Base-by-base conservation (phyloP, 2,113 vertebrate genomes). In the Dromas ardeola region DNA sequence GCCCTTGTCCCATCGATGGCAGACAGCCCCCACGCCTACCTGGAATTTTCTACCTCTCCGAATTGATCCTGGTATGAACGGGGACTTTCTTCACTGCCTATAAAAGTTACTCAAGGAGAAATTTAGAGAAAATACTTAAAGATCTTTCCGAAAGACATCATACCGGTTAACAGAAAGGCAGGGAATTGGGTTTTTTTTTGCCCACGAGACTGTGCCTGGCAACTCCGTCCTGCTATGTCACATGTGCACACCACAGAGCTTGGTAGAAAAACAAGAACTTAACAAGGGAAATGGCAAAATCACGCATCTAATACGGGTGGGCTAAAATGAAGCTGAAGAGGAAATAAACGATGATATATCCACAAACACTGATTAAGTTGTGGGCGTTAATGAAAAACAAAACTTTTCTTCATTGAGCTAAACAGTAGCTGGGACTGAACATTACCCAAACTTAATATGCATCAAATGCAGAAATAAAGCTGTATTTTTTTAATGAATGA, bases 321-420 rank as follows among this genome's bases (percentile, higher is more conserved):
- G 62, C 50, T 71, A 56, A 95, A 95, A 93, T 9, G 40, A 82
- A 95, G 77, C 81, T 36, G 40, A 83, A 88, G 59, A 63, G 42
- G 73, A 96, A 95, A 95, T 61, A 71, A 81, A 94, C 92, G 17
- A 82, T 52, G 7, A 69, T 88, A 62, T 91, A 95, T 63, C 42
- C 59, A 88, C 32, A 70, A 80, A 59, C 53, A 80, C 29, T 30
- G 38, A 77, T 86, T 86, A 71, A 42, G 36, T 70, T 50, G 76
- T 85, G 55, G 74, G 61, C 0, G 15, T 77, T 88, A 93, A 81
- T 62, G 53, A 63, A 63, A 63, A 91, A 45, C 36, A 86, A 94
- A 96, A 86, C 34, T 93, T 90, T 69, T 61, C 72, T 92, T 93
- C 23, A 18, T 25, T 15, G 59, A 59, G 47, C 53, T 94, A 53